Percentiles rank a stretch among this genome's conserved stretches.
These are phyloP conservation scores for Aurelia coerulea DNA, from an alignment of 30 jellyfish, hydroid and myxozoan genomes.

Conservation along the genomic window DNA sequence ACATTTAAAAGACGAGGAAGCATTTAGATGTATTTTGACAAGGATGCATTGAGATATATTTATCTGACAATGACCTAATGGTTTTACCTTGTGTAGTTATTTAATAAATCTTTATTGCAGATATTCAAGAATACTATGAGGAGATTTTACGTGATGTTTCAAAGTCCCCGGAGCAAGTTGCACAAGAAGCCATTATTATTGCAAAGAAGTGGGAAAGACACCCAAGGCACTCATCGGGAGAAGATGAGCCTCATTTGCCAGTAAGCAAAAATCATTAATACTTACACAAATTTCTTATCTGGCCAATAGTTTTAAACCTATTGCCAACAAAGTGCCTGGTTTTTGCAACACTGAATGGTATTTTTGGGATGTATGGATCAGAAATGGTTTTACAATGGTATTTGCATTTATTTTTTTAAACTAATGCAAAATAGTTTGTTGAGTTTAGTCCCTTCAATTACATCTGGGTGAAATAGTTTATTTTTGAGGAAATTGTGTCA, in stretches of 20 bases:
- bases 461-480: too few relatives aligned
- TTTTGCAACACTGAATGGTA: neutral
- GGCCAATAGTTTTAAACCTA: neutral
- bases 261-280: constrained; percentile 52
- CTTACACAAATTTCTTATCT: neutral
- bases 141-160: constrained; percentile 79
- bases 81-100: too few relatives aligned
- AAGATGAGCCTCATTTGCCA: constrained; percentile 20
- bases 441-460: too few relatives aligned
- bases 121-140: constrained; percentile 88
- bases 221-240: constrained; percentile 17
- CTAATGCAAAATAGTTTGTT: too few relatives aligned
- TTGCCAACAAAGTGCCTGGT: neutral
- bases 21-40: too few relatives aligned
- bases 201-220: constrained; percentile 91
- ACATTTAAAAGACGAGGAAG: too few relatives aligned
- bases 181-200: constrained; percentile 70
- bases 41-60: too few relatives aligned
- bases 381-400: too few relatives aligned
- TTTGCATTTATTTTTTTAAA: too few relatives aligned
- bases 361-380: too few relatives aligned
- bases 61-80: too few relatives aligned
- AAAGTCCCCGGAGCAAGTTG: constrained; percentile 87
- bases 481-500: too few relatives aligned
- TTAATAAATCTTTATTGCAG: constrained; percentile 22